Evolutionary conservation across 1,140 invertebrate species (phyloP), one percentile per base, ranked within the genome.

Genomic region (Physella acuta): DNA sequence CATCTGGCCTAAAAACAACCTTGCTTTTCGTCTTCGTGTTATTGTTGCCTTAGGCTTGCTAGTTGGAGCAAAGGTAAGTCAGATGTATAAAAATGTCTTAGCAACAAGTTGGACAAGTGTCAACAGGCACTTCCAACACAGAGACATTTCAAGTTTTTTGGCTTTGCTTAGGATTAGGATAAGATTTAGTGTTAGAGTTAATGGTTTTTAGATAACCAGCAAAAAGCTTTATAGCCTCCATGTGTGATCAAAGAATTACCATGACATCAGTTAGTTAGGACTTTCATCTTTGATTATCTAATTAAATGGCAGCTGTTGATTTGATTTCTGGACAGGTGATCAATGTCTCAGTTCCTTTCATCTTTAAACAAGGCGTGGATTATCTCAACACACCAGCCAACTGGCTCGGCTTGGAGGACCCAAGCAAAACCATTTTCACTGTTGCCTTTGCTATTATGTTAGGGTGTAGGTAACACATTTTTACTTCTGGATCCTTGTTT

Each of bases 1-100:
- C 87, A 92, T 99, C 69, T 99, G 97, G 97, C 97, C 97, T 34
- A 92, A 94, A 89, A 92, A 94, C 83, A 92, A 96, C 81, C 82
- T 87, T 71, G 87, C 88, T 71, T 92, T 97, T 68, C 88, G 90
- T 76, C 88, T 90, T 59, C 88, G 95, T 72, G 97, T 99, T 20
- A 88, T 93, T 77, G 77, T 94, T 39, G 94, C 97, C 14, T 74
- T 99, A 30, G 72, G 78, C 26, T 75, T 89, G 8, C 77, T 89
- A 8, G 63, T 88, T 52, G 79, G 80, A 20, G 86, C 88, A 33
- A 89, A 89, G 80, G 86, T 88, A 69, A 68, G 58, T 64, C 24
- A 16, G n/a, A 26, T 17, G 1, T 28, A 49, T 28, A 20, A 30
- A 31, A 53, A 51, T 2, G 16, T 60, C 3, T 5, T 20, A 31